These are phyloP conservation scores for Tetanocera ferruginea DNA, from an alignment of 2,888 invertebrate genomes.

Conservation along the genomic window DNA sequence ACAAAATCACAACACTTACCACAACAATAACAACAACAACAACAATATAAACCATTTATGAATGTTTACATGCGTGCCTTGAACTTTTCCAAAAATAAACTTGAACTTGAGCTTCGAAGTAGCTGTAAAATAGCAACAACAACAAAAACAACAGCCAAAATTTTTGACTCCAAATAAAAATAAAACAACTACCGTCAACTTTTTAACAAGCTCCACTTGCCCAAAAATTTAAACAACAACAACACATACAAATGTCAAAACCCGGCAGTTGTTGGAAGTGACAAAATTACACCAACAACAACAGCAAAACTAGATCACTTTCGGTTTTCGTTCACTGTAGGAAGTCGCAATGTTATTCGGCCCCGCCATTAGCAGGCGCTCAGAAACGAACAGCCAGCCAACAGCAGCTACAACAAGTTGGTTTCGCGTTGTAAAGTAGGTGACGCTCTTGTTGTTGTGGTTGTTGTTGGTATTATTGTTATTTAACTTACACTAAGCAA, in stretches of 20 bases:
- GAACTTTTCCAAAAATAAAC: slow-evolving; percentile 19
- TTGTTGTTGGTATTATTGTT: neutral
- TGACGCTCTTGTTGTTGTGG: neutral
- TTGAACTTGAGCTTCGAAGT: slow-evolving; percentile 2
- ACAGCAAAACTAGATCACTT: slow-evolving; percentile 24
- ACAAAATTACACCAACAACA: neutral
- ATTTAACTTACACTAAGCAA: too few species aligned
- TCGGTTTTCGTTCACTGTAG: slow-evolving; percentile 30
- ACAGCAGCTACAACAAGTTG: too few species aligned
- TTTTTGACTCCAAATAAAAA: neutral
- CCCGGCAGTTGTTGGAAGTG: too few species aligned
- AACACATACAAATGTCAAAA: too few species aligned
- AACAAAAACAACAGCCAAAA: slow-evolving; percentile 3
- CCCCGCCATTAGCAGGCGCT: slow-evolving; percentile 27
- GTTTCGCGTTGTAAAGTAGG: too few species aligned
- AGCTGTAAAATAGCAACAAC: neutral
- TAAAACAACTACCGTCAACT: neutral
- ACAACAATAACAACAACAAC: neutral
- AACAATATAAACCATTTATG: neutral
- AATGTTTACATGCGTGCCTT: neutral
- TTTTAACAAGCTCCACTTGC: neutral
- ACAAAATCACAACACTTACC: neutral
- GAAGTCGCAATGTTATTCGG: slow-evolving; percentile 33
- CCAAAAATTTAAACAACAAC: neutral
- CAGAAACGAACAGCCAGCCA: neutral